Base-by-base conservation (phyloP, 1,140 invertebrate species). In the Drosophila parvula region DNA sequence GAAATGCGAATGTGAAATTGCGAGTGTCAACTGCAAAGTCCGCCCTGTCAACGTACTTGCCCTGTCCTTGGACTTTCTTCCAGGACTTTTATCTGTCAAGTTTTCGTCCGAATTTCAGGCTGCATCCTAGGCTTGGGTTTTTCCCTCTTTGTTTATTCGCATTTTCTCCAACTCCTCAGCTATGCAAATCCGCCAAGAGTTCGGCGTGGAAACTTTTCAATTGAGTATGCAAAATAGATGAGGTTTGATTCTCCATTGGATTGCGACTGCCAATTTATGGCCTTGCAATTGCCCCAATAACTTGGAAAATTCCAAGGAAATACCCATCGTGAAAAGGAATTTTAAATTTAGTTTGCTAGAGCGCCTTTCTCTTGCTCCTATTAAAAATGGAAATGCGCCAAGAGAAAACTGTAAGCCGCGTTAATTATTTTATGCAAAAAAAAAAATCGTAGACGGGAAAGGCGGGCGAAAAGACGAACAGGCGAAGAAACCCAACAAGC, bases 341-440 rank as follows among this genome's bases (percentile, higher is more conserved):
- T 51, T 43, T 74, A 64, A 64, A 74, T 63, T 74, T 74, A 41
- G 51, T 34, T 30, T 30, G 22, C 47, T 7, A 30, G 30, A 12
- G 50, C 28, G 43, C 16, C 40, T 22, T 36, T 48, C 32, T 47
- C 2, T n/a, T 11, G 14, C 38, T n/a, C 30, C 75, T 69, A 69
- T 85, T 85, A 88, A 85, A 78, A 81, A 86, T 85, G 83, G 51
- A 86, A 88, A 88, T 88, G 62, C 45, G 47, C 28, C 38, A 6
- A 45, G 28, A 44, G 74, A 64, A 86, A 86, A 85, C 56, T 81
- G 68, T 81, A 85, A 75, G 78, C 78, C 62, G 58, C 38, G 78
- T 86, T 86, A 86, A 85, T 86, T 85, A 81, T 85, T 85, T 85
- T 85, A 75, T 78, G 82, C 79, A 64, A 81, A 70, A 22, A 22